phyloP scores from a whole-genome alignment of 2,113 vertebrate genomes.

The Etheostoma spectabile region DNA sequence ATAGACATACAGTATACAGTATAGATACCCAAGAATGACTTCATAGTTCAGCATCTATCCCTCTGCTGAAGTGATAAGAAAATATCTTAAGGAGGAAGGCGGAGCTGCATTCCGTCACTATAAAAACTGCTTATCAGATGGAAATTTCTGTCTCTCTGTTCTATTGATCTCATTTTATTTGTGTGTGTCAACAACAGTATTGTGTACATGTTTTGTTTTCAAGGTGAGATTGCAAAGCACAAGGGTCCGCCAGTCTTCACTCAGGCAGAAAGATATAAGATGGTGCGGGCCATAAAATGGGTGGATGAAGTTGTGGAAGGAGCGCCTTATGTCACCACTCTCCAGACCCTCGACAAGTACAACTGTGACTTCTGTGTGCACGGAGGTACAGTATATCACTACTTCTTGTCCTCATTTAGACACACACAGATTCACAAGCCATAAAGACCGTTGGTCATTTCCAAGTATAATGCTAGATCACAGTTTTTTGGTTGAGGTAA shows the following conservation, averaged over 20 bases:
- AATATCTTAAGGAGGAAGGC: neutral
- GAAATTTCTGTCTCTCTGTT: neutral
- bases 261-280: conserved; percentile 95
- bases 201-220: neutral
- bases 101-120: neutral
- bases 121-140: neutral
- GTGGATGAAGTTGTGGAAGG: conserved; percentile 96
- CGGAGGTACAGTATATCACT: conserved; percentile 84
- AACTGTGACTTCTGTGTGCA: conserved; percentile 98
- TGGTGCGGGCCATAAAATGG: conserved; percentile 99
- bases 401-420: neutral
- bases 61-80: neutral
- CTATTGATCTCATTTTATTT: neutral
- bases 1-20: too few relatives aligned
- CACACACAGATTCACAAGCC: neutral
- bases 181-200: neutral
- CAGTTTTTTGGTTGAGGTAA: neutral
- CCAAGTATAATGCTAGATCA: neutral
- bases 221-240: conserved; percentile 97
- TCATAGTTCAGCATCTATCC: conserved; percentile 8
- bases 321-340: conserved; percentile 95
- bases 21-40: conserved; percentile 21
- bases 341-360: conserved; percentile 95
- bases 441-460: neutral
- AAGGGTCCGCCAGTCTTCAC: conserved; percentile 98